phyloP scores from a whole-genome alignment of 2,797 vertebrate species.

The Notoglanidium macrostoma region DNA sequence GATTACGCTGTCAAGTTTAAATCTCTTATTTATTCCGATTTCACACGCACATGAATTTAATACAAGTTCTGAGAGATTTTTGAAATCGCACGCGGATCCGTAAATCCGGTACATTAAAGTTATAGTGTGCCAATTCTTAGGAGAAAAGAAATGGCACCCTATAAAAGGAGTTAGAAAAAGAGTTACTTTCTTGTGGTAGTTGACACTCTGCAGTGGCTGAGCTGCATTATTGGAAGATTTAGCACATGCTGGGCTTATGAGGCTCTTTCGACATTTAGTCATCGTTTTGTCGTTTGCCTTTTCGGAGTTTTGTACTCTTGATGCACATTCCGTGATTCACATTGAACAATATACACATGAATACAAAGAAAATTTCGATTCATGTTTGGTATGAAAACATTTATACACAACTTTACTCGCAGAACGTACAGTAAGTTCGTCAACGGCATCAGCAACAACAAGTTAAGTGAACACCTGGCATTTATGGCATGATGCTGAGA shows the following conservation, averaged over 20 bases:
- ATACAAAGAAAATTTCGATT: not conserved
- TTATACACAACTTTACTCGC: not conserved
- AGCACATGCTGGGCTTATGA: too few species aligned
- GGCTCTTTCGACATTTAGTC: not conserved
- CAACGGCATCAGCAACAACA: not conserved
- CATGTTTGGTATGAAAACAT: not conserved
- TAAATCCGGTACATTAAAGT: not conserved
- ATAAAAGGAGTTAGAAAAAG: not conserved
- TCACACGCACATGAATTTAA: not conserved
- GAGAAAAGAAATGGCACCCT: not conserved
- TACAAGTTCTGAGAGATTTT: not conserved
- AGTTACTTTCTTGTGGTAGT: not conserved
- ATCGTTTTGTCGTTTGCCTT: not conserved
- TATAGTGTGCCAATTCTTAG: too few species aligned
- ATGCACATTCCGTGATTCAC: not conserved
- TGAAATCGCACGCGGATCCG: not conserved
- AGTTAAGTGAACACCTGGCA: not conserved
- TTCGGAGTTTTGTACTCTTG: not conserved
- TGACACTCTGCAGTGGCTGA: not conserved
- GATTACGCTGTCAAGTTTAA: not conserved
- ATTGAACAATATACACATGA: not conserved
- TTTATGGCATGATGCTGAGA: not conserved
- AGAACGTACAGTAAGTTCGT: not conserved
- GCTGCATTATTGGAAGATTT: not conserved
- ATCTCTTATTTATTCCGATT: not conserved